phyloP scores from a whole-genome alignment of 2,113 vertebrate genomes.

The Mesocricetus auratus region DNA sequence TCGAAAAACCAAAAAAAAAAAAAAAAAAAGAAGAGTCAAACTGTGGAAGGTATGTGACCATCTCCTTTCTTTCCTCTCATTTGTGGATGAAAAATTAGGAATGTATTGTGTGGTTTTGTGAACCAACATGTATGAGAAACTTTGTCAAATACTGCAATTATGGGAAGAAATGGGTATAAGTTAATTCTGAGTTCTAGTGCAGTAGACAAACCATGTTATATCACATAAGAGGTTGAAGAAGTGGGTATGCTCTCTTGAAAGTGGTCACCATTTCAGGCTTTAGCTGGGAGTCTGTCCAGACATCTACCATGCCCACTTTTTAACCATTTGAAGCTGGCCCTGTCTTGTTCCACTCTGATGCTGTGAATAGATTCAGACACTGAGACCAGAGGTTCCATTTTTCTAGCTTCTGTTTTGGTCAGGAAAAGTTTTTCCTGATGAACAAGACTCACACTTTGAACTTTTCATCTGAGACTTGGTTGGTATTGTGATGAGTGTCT shows the following conservation, averaged over 20 bases:
- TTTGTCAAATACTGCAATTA: background rate
- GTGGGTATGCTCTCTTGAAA: background rate
- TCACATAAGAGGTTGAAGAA: background rate
- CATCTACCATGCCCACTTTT: background rate
- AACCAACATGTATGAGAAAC: background rate
- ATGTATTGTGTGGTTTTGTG: background rate
- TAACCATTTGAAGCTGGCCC: background rate
- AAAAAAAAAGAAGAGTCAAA: background rate
- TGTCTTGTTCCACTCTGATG: background rate
- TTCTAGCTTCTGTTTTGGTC: background rate
- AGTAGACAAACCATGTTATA: background rate
- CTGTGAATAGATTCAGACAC: background rate
- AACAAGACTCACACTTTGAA: background rate
- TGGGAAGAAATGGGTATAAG: background rate
- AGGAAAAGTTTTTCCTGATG: background rate
- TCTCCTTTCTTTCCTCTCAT: background rate
- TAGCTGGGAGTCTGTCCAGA: background rate
- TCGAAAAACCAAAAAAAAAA: too few relatives aligned
- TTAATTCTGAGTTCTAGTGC: background rate
- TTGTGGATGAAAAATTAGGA: background rate
- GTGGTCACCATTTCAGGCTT: background rate
- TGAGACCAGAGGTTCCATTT: background rate
- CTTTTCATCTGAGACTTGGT: background rate
- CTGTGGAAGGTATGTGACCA: background rate
- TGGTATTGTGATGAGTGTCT: background rate